Base-by-base conservation (phyloP, 2,797 vertebrate species). In the Scarus forsteni region DNA sequence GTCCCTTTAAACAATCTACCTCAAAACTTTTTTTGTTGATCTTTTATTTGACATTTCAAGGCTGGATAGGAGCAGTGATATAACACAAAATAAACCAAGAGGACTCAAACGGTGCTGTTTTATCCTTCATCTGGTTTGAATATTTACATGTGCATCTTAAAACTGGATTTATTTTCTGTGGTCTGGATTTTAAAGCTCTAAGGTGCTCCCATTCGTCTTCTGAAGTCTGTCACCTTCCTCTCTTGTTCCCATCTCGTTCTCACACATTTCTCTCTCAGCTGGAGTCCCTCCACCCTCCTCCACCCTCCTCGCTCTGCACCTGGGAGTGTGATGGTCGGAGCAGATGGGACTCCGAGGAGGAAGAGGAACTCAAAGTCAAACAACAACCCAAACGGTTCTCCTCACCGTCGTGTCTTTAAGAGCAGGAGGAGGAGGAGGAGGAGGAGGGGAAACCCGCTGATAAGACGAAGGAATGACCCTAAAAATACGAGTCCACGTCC, bases 321-420 rank as follows among this genome's bases (percentile, higher is more conserved):
- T 82, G 90, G 90, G 76, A 89, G 73, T 8, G 36, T 90, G 87
- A 92, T 92, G 88, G 89, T 86, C 81, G 81, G 70, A 93, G 88
- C 92, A 93, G 90, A 91, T 92, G 92, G 87, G 80, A 56, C 83
- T 90, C 80, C 8, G 76, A 81, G 73, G 85, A n/a, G 86, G 70
- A 91, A 79, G 86, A 83, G 58, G 86, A 83, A 80, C 63, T 80
- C 74, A 53, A 84, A 91, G 81, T 86, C 77, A 81, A 89, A 90
- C 84, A 91, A 87, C 88, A 82, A 82, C 45, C 75, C 77, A 85
- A 88, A 86, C 83, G 48, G 71, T 70, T 76, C 71, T 68, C 75
- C 70, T 73, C 77, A 81, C 80, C 61, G 82, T 75, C 64, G 70
- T 78, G 89, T 88, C 86, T 80, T 79, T 69, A 65, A 64, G 34